Conservation (phyloP, 2,113 vertebrate species). For the Callipepla squamata region DNA sequence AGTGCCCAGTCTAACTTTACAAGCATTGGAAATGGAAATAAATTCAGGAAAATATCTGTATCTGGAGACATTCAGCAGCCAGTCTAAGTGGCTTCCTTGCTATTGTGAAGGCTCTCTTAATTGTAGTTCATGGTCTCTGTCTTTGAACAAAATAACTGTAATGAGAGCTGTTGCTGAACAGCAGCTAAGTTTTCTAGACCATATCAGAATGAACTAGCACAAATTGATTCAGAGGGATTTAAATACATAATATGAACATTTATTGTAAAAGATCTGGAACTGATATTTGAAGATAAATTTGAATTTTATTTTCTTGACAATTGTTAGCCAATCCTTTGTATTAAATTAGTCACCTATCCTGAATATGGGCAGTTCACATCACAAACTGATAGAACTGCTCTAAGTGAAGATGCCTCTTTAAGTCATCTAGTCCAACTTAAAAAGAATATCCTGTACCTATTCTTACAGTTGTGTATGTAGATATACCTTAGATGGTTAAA, state of each 20-base stretch:
- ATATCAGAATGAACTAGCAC: not conserved
- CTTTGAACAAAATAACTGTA: not conserved
- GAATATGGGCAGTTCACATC: not conserved
- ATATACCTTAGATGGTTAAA: not conserved
- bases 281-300: not conserved
- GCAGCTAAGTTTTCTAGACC: not conserved
- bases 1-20: not conserved
- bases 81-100: not conserved
- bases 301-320: not conserved
- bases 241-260: not conserved
- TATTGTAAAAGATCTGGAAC: not conserved
- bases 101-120: not conserved
- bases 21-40: not conserved
- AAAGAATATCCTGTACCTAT: not conserved
- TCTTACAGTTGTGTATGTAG: not conserved
- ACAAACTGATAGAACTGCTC: not conserved
- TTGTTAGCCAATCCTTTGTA: not conserved
- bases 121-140: not conserved
- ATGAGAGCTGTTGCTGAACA: not conserved
- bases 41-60: not conserved
- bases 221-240: not conserved
- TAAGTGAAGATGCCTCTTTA: not conserved
- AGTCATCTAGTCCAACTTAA: not conserved
- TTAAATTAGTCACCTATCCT: not conserved
- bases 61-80: not conserved